A percentile compares a stretch with the other conserved stretches of the same genome.
These are phyloP conservation scores for Brachionus sp. DNA, from an alignment of 1,140 invertebrate species.

Conservation along the genomic window DNA sequence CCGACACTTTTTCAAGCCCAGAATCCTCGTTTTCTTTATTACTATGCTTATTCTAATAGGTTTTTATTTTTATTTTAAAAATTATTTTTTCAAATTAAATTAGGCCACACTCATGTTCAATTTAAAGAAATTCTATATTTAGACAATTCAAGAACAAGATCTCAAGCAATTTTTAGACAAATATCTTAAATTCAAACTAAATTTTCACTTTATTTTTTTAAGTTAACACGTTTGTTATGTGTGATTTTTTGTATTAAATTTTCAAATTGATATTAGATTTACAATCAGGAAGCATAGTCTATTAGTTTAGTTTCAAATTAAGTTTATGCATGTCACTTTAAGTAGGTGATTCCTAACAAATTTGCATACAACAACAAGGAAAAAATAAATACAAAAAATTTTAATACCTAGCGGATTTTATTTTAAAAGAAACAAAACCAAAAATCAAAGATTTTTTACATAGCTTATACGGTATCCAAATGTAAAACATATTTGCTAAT, in stretches of 20 bases:
- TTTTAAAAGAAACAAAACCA: neutral
- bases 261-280: neutral
- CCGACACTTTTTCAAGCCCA: neutral
- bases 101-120: neutral
- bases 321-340: neutral
- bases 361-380: neutral
- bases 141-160: neutral
- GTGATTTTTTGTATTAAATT: neutral
- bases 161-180: neutral
- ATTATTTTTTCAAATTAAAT: too few relatives aligned
- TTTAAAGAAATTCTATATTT: neutral
- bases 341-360: neutral
- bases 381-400: neutral
- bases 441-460: neutral
- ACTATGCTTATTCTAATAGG: neutral
- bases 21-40: neutral
- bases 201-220: neutral
- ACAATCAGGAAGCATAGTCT: neutral
- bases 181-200: neutral
- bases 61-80: too few relatives aligned
- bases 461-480: neutral
- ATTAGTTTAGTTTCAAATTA: slow-evolving; percentile 3
- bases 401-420: neutral
- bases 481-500: neutral
- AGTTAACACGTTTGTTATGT: neutral